A percentile compares a stretch with the other conserved stretches of the same genome.
phyloP scores from a whole-genome alignment of 2,797 vertebrate species.

The Anguilla megastoma region DNA sequence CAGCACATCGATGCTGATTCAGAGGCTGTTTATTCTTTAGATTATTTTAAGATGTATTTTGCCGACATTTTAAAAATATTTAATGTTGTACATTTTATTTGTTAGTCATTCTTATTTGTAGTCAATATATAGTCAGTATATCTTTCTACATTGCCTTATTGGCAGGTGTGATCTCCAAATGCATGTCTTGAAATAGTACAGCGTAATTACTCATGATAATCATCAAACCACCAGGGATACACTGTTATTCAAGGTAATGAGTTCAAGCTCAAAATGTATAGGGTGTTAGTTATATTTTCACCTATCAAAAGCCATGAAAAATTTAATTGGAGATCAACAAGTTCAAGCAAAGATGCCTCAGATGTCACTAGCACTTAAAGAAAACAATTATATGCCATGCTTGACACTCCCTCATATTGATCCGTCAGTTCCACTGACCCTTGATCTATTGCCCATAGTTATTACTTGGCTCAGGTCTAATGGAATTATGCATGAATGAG shows the following conservation, averaged over 20 bases:
- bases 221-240: background rate
- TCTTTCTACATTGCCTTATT: background rate
- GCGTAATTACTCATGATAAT: slow-evolving; percentile 1
- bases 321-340: background rate
- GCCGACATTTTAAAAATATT: background rate
- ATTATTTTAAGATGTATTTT: background rate
- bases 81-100: background rate
- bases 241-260: slow-evolving; percentile 9
- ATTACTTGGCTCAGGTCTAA: background rate
- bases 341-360: background rate
- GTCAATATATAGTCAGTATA: background rate
- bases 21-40: too few species aligned
- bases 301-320: background rate
- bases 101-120: background rate
- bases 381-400: background rate
- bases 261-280: background rate
- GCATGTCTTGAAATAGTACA: background rate
- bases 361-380: background rate
- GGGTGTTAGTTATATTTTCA: slow-evolving; percentile 14
- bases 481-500: slow-evolving; percentile 15
- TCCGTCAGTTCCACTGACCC: background rate
- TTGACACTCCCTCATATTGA: background rate
- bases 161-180: background rate
- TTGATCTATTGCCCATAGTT: background rate
- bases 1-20: too few species aligned